Conservation (phyloP, 2,888 invertebrate genomes). For the Syrista parreyssii region DNA sequence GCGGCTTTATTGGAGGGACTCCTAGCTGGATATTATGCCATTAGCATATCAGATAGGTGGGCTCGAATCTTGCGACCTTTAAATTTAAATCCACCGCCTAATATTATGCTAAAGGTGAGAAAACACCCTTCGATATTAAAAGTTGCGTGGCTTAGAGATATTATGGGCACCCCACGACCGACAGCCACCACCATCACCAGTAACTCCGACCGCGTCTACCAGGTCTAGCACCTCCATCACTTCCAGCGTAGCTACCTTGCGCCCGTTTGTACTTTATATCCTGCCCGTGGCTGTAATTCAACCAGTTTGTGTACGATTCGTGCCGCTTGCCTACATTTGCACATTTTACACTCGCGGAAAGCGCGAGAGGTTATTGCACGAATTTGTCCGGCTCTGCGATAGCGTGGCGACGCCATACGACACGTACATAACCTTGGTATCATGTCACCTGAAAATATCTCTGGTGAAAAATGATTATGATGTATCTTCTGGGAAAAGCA, state of each 20-base stretch:
- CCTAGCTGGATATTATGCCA: constrained; percentile 49
- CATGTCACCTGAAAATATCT: not conserved
- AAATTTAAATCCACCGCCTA: constrained; percentile 54
- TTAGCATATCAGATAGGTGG: constrained; percentile 60
- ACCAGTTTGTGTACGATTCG: constrained; percentile 51
- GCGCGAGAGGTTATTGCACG: constrained; percentile 47
- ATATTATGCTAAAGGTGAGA: constrained; percentile 59
- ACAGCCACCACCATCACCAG: not conserved
- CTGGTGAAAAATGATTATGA: not conserved
- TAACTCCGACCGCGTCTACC: constrained; percentile 10
- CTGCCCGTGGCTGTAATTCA: constrained; percentile 44
- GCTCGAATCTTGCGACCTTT: constrained; percentile 50
- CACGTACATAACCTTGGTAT: not conserved
- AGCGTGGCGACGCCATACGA: constrained; percentile 12
- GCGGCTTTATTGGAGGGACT: constrained; percentile 42
- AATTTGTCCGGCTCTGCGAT: constrained; percentile 44
- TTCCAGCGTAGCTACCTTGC: constrained; percentile 15
- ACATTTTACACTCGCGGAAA: constrained; percentile 42
- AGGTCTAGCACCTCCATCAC: constrained; percentile 18
- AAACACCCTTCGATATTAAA: constrained; percentile 64
- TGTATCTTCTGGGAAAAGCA: not conserved
- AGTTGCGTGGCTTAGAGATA: constrained; percentile 60
- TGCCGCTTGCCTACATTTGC: constrained; percentile 46
- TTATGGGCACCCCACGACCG: constrained; percentile 39
- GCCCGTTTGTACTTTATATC: constrained; percentile 38